Percentiles rank a stretch among this genome's conserved stretches.
phyloP scores from a whole-genome alignment of 2,113 vertebrate genomes.

The Ia io region DNA sequence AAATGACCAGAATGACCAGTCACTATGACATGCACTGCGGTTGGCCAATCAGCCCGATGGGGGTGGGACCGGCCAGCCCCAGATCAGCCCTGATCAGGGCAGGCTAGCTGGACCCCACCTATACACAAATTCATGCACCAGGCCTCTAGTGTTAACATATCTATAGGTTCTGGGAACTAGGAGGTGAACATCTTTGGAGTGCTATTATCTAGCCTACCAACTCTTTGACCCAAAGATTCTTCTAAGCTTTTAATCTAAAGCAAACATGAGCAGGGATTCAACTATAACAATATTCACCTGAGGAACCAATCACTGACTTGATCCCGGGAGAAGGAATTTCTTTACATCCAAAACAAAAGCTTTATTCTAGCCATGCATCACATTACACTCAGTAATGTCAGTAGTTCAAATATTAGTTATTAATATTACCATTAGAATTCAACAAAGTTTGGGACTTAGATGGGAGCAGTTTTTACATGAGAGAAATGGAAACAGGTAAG shows the following conservation, averaged over 20 bases:
- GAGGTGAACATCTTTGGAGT: neutral
- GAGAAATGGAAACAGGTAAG: neutral
- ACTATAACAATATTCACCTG: neutral
- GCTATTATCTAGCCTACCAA: neutral
- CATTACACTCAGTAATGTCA: neutral
- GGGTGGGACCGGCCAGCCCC: too few relatives aligned
- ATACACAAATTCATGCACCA: too few relatives aligned
- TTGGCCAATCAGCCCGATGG: too few relatives aligned
- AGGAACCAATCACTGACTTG: neutral
- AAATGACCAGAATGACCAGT: too few relatives aligned
- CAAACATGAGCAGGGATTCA: neutral
- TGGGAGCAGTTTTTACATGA: neutral
- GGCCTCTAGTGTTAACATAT: neutral
- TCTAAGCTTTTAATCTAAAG: slow-evolving; percentile 9
- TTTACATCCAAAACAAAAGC: neutral
- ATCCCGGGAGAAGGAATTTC: neutral
- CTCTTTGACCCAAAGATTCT: neutral
- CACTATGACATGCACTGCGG: too few relatives aligned
- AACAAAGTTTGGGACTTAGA: slow-evolving; percentile 8
- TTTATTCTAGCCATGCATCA: neutral
- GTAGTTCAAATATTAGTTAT: neutral
- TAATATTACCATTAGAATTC: neutral
- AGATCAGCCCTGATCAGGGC: too few relatives aligned
- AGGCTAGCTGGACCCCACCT: too few relatives aligned
- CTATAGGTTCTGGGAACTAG: neutral